Evolutionary conservation across 2,797 vertebrate species (phyloP), one percentile per base, ranked within the genome.

Genomic region (Betta splendens): DNA sequence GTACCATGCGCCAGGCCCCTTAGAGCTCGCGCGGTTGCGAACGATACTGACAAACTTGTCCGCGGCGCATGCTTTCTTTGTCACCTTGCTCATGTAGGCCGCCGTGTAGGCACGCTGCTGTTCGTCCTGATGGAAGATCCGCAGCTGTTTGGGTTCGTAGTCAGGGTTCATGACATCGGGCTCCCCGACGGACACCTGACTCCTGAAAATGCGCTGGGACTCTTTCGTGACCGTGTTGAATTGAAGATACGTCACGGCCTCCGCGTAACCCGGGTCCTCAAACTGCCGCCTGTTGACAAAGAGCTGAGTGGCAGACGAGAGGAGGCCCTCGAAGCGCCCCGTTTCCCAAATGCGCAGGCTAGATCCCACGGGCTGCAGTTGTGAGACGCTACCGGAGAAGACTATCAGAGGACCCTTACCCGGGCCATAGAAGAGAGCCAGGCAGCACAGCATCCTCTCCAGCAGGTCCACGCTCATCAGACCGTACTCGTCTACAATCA

Each of bases 281-380:
- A 70, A 64, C 46, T 63, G 59, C 1, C 59, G 3, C 3, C 67
- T 44, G 67, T 69, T 63, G 20, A 70, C 59, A 39, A 69, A 51
- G 2, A 63, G 59, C 3, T 45, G 59, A 2, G 67, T 70, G 0
- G 59, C 26, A 1, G 2, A 25, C 3, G 22, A 33, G 0, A 70
- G 39, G 3, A 44, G 20, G 2, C 3, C 2, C 11, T 63, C 67
- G 6, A 70, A 43, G 5, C 12, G 45, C 1, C 33, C 26, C 0
- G 3, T 39, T 9, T 40, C 21, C 67, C 67, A 70, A 4, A 70
- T n/a, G 5, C 26, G 39, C 1, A 0, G 3, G n/a, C 0, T 8
- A 0, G 18, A 10, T 0, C 58, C 59, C 16, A 35, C 45, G 3
- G 59, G 59, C 9, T 69, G 66, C 45, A 69, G 16, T 16, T 63